phyloP scores from a whole-genome alignment of 2,888 invertebrate species.

The Nebria brevicollis region DNA sequence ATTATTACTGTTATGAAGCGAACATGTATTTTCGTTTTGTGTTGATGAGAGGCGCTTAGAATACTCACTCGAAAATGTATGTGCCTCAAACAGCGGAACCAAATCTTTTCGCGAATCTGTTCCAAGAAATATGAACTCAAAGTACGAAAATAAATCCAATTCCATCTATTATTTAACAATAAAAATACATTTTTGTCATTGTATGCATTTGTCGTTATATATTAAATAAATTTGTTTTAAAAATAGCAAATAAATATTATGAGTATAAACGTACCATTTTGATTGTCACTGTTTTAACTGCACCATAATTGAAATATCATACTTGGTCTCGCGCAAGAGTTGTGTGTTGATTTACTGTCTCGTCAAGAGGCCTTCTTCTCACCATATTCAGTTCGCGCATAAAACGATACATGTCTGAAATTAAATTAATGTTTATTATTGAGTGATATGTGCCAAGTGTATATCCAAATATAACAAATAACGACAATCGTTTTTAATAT shows the following conservation, averaged over 20 bases:
- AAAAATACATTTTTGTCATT: too few species aligned
- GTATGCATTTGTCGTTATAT: too few species aligned
- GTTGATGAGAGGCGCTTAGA: background rate
- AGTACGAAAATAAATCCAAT: too few species aligned
- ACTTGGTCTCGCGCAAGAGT: conserved; percentile 4
- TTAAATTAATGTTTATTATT: conserved; percentile 23
- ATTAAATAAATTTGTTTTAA: too few species aligned
- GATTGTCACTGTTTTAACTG: conserved; percentile 25
- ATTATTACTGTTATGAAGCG: conserved; percentile 39
- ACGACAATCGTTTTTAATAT: background rate
- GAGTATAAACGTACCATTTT: background rate
- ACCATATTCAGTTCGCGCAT: conserved; percentile 16
- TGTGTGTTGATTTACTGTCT: conserved; percentile 42
- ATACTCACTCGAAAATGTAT: background rate
- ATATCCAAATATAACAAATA: background rate
- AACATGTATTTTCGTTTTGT: background rate
- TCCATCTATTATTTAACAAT: too few species aligned
- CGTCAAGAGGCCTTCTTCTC: conserved; percentile 16
- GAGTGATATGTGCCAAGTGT: conserved; percentile 35
- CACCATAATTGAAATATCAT: conserved; percentile 36
- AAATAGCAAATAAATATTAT: too few species aligned
- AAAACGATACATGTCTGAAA: conserved; percentile 24
- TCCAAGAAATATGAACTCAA: background rate
- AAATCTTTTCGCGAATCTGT: background rate
- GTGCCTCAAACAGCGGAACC: background rate